Base-by-base conservation (phyloP, 1,140 invertebrate genomes). In the Caenorhabditis briggsae region DNA sequence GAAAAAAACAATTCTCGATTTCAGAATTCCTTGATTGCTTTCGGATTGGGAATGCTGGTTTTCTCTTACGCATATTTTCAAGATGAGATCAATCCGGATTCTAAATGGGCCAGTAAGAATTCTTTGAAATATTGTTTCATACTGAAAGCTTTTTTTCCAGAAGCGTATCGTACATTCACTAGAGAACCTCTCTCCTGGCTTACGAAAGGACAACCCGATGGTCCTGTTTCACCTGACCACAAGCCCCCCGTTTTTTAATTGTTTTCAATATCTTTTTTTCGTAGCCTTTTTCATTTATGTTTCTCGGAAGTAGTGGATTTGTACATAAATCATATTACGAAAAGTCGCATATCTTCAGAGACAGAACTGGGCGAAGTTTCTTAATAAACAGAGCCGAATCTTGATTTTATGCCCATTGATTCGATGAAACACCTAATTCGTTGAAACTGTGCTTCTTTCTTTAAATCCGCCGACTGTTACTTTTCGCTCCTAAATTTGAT, bases 141-240 rank as follows among this genome's bases (percentile, higher is more conserved):
- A 5, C 33, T 50, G 9, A 7, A 43, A 20, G 12, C 50, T 25
- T 46, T 46, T 7, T 16, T 74, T 78, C n/a, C 46, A 78, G 70
- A 78, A 20, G 70, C 46, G 23, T 78, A 50, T n/a, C 70, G 70
- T 12, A 78, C 70, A 41, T 78, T 78, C 46, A 78, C 70, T 2
- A n/a, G 70, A 78, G 70, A 78, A 78, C 70, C 70, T 5, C 70
- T 78, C 18, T n/a, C 70, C n/a, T 78, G 70, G 70, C 70, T 78
- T n/a, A 78, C 43, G 7, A 78, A 78, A 53, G 46, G 46, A 9
- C 70, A 78, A 50, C 5, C 46, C n/a, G 46, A 78, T 23, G 43
- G 7, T 6, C 70, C 70, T 20, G 20, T 78, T 23, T 78, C 70
- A 5, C 33, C 70, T 11, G 70, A 78, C n/a, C 70, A 78, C 46